Base-by-base conservation (phyloP, 2,797 vertebrate genomes). In the Schizopygopsis malacanthus region DNA sequence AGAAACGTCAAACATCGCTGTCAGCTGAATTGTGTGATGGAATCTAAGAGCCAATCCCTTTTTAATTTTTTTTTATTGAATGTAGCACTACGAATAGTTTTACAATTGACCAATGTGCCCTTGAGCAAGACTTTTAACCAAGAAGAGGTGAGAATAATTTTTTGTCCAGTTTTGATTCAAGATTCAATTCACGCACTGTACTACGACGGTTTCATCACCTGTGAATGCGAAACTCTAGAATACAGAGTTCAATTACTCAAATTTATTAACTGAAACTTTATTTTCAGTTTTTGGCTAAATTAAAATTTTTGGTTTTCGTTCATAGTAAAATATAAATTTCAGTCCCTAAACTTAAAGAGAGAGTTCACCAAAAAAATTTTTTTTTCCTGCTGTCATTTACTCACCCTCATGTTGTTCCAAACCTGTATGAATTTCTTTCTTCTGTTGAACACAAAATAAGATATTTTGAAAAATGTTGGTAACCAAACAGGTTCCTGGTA, bases 1-100 rank as follows among this genome's bases (percentile, higher is more conserved):
- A 90, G 86, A 72, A 79, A 81, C 13, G 28, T 39, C 25, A 82
- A 82, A 59, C 76, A 79, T 47, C 1, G 20, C 83, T 25, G 4
- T 67, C 22, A 39, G 67, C 41, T 4, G 11, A 79, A 56, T 25
- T n/a, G 41, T 72, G 63, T n/a, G 75, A 56, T 59, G 18, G 25
- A 78, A 79, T 65, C 59, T n/a, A 63, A 63, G 41, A 59, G 33
- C 54, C 33, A 28, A 59, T 65, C 33, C 43, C 28, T 5, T n/a
- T 5, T 82, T 61, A 0, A 22, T 82, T 61, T 25, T 0, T 43
- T 54, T 33, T 28, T 63, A 22, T 47, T 47, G n/a, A 82, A 73
- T 6, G 1, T 52, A 75, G 39, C 12, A n/a, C 18, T 50, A 50
- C 12, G 20, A 65, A 37, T 50, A 39, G 4, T 45, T 50, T 47